Base-by-base conservation (phyloP, 2,888 invertebrate species). In the Xestoiulus laeticollis region DNA sequence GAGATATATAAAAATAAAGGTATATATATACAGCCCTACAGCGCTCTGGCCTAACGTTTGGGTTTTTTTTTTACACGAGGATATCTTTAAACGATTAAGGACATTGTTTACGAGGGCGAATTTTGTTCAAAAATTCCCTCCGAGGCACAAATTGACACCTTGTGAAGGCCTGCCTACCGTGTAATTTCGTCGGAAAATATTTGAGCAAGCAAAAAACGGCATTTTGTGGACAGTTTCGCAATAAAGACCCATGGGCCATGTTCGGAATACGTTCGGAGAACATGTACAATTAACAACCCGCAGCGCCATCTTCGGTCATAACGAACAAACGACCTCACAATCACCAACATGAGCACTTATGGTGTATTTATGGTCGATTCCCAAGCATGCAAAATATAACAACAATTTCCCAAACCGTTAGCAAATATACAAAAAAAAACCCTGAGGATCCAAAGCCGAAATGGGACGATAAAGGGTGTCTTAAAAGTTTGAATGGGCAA, bases 171-270 rank as follows among this genome's bases (percentile, higher is more conserved):
- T 48, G 48, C 14, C 48, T 30, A 30, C 30, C 78, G 30, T 78
- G 16, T 78, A 78, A 78, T 78, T 78, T 78, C 26, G 30, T 30
- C 30, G 30, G 30, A 78, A 78, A 5, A 38, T 38, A 78, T 78
- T 78, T 26, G 22, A 19, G 78, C 30, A 2, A 78, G 30, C 78
- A 78, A 78, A 78, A 78, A 78, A 78, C 30, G 78, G 78, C 78
- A 78, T 78, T 78, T 78, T 78, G 78, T 78, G 78, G 78, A 78
- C 78, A 78, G 78, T 78, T 78, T 78, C 30, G 78, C 30, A 78
- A 78, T 30, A 30, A 30, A 14, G 78, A 14, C 78, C 26, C 22
- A 6, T 6, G 68, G 68, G 26, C 22, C 22, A 22, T 68, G 10
- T 6, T 10, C 22, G 22, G 22, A 68, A 59, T 2, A 59, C 59